Base-by-base conservation (phyloP, 2,888 invertebrate species). In the Blastobasis adustella region DNA sequence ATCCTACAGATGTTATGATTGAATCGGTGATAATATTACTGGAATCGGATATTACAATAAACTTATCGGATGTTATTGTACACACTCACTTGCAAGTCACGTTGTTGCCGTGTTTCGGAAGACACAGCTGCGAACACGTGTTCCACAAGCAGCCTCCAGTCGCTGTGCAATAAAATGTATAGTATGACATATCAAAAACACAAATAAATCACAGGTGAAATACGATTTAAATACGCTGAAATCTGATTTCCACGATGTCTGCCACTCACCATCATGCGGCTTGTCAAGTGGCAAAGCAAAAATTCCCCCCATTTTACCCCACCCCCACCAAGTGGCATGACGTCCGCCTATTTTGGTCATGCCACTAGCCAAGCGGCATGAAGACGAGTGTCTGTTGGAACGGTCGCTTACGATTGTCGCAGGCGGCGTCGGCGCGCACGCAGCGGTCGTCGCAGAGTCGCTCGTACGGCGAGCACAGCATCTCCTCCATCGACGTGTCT, bases 121-220 rank as follows among this genome's bases (percentile, higher is more conserved):
- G 89, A 69, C 95, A 96, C 50, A 93, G 84, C 76, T 96, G 96
- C 23, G 96, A 92, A 71, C 96, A 96, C 4, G 92, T 88, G 47
- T 92, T 92, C 90, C 94, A 95, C 50, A 89, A 81, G 72, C 95
- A 95, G 8, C 64, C 63, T 40, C 62, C 49, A 45, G 67, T 63
- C 52, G 56, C 69, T 69, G 58, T 23, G 49, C 49, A 46, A 6
- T 3, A 23, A 2, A 23, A 23, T 23, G 23, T 23, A 23, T 23
- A 1, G 3, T 3, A 23, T 23, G 23, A 23, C 23, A 23, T 23
- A 2, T 23, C 2, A 2, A 23, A 23, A 23, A 23, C 3, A 23
- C 23, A 23, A 23, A 23, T n/a, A 23, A 23, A 23, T 2, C 23
- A 23, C 3, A 23, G 23, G 23, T 23, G 3, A 23, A 2, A 23